Evolutionary conservation across 2,113 vertebrate species (phyloP).

Genomic region (Oncorhynchus keta): DNA sequence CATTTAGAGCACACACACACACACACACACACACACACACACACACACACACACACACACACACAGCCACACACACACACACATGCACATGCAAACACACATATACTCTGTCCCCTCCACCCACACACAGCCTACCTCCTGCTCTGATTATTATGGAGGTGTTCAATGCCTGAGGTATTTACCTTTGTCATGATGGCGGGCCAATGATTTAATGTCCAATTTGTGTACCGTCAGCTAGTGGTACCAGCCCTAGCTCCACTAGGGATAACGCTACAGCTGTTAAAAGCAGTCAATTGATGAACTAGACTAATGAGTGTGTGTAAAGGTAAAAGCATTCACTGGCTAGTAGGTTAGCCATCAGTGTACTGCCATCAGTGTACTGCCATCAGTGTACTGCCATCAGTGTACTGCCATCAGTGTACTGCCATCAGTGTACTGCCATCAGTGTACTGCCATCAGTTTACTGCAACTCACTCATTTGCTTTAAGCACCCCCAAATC

Average conservation of each 20-base stretch:
- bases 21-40: background rate
- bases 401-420: too few species aligned
- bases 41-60: conserved; percentile 6
- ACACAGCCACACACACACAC: background rate
- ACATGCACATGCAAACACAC: background rate
- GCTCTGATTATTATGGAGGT: conserved; percentile 18
- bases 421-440: too few species aligned
- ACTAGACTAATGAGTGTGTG: conserved; percentile 38
- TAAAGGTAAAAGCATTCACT: conserved; percentile 5
- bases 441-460: too few species aligned
- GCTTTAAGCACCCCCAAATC: background rate
- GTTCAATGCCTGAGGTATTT: conserved; percentile 25
- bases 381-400: background rate
- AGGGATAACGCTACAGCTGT: conserved; percentile 49
- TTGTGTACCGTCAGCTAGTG: conserved; percentile 39
- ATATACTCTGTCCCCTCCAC: background rate
- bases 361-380: background rate
- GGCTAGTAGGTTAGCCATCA: background rate
- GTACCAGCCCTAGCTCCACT: conserved; percentile 43
- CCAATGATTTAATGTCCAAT: conserved; percentile 42
- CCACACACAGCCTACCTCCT: background rate
- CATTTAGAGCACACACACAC: conserved; percentile 29
- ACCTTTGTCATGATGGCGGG: conserved; percentile 28
- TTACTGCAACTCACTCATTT: background rate
- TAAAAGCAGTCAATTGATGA: conserved; percentile 54